Conservation (phyloP, 2,888 invertebrate species). For the Nymphalis c-album region DNA sequence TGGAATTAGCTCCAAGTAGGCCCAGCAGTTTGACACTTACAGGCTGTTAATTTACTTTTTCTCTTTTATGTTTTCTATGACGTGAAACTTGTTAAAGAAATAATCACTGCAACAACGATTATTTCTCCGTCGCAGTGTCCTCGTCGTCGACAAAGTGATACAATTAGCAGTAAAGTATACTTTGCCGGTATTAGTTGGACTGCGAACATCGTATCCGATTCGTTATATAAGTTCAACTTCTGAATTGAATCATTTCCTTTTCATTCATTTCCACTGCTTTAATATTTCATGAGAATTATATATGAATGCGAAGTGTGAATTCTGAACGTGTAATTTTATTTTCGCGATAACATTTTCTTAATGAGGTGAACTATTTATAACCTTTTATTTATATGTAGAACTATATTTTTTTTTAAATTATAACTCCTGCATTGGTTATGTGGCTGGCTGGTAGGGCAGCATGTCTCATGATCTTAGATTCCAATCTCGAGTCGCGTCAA, state of each 20-base stretch:
- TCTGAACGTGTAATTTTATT: slow-evolving; percentile 5
- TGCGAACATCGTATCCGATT: slow-evolving; percentile 20
- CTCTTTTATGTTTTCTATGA: slow-evolving; percentile 32
- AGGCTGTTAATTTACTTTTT: no score
- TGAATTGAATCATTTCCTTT: slow-evolving; percentile 19
- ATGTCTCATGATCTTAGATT: no score
- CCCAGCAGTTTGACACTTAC: no score
- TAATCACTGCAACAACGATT: slow-evolving; percentile 48
- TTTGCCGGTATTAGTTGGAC: slow-evolving; percentile 25
- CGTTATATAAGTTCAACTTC: slow-evolving; percentile 22
- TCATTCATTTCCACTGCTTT: slow-evolving; percentile 12
- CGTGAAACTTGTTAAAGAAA: slow-evolving; percentile 44
- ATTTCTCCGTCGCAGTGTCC: slow-evolving; percentile 43
- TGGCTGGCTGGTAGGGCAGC: no score
- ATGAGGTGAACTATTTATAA: slow-evolving; percentile 4
- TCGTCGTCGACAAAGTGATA: slow-evolving; percentile 47
- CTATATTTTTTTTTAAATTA: not conserved
- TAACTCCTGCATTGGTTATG: no score
- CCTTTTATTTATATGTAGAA: not conserved
- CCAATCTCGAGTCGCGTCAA: no score
- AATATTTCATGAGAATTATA: slow-evolving; percentile 17
- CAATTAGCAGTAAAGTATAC: slow-evolving; percentile 47
- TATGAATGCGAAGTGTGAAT: slow-evolving; percentile 2
- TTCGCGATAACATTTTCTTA: slow-evolving; percentile 1
- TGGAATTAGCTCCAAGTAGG: no score